phyloP scores from a whole-genome alignment of 2,797 vertebrate species.

The Dromococcyx pavoninus region DNA sequence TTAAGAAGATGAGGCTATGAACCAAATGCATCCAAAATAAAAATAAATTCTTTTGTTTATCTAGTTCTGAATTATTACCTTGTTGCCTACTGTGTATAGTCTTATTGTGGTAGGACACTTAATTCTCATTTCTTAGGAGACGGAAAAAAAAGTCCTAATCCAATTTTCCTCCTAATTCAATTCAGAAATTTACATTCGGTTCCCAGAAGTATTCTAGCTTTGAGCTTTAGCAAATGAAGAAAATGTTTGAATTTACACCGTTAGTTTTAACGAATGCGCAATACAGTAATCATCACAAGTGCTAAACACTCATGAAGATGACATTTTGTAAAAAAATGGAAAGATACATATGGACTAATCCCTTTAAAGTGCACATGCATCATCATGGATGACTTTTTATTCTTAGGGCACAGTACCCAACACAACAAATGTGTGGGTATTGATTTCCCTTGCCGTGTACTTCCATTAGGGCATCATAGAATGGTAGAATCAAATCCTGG shows the following conservation, averaged over 20 bases:
- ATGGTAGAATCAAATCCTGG: constrained; percentile 51
- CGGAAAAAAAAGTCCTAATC: not conserved
- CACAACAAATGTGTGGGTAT: constrained; percentile 7
- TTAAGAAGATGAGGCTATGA: not conserved
- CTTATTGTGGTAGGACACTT: not conserved
- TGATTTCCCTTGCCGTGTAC: constrained; percentile 35
- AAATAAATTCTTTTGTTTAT: not conserved
- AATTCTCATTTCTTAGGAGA: constrained; percentile 7
- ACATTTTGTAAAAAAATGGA: constrained; percentile 28
- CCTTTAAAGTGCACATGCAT: constrained; percentile 40
- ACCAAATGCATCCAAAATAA: not conserved
- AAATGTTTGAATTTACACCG: constrained; percentile 44
- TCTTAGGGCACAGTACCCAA: constrained; percentile 33
- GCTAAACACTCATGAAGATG: constrained; percentile 47
- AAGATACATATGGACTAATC: constrained; percentile 38
- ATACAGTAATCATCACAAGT: constrained; percentile 57
- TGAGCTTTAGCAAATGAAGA: constrained; percentile 49
- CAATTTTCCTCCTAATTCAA: constrained; percentile 46
- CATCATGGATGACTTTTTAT: constrained; percentile 16
- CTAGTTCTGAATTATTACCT: not conserved
- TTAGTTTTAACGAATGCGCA: constrained; percentile 49
- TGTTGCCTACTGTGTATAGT: not conserved
- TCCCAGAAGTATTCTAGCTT: constrained; percentile 69
- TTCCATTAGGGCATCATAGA: constrained; percentile 13
- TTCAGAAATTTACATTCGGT: constrained; percentile 51